Base-by-base conservation (phyloP, 2,797 vertebrate genomes). In the Odontamblyopus rebecca region DNA sequence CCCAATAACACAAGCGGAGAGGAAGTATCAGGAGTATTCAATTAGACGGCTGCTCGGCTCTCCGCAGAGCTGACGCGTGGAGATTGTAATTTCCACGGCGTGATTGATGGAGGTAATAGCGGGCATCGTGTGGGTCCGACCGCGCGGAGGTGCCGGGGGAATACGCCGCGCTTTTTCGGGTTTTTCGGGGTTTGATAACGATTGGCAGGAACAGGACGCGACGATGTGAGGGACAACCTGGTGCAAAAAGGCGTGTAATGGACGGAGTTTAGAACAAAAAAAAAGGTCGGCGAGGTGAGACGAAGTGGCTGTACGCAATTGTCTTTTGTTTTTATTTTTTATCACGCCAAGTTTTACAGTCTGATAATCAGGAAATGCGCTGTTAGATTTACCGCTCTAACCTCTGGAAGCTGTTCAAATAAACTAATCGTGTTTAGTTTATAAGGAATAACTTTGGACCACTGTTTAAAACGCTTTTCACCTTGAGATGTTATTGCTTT, bases 71-170 rank as follows among this genome's bases (percentile, higher is more conserved):
- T 93, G 92, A 94, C 91, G 82, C 88, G 88, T 81, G 91, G 92
- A 93, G 93, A 94, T 94, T 93, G 91, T 91, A 93, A 93, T 92
- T 93, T 92, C 89, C 89, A 18, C 83, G 69, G 90, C 88, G 93
- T 95, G 93, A 94, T 94, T 93, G 93, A 94, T 95, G 94, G 87
- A 84, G 57, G 90, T 86, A 95, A 94, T 95, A 92, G 86, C 77
- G 76, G 80, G 82, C 85, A 83, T 84, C 77, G 80, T 84, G 89
- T 82, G 89, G 89, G 88, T 87, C 87, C 81, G 89, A 80, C 82
- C 82, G 80, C 79, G 86, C 82, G 74, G 86, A 82, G 84, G 82
- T 80, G 83, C 38, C 74, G 82, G 70, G 89, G 88, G 89, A 89
- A 86, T 83, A 88, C 81, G 70, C 79, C 79, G 79, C 84, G 35